Base-by-base conservation (phyloP, 1,140 invertebrate species). In the Eciton burchellii region DNA sequence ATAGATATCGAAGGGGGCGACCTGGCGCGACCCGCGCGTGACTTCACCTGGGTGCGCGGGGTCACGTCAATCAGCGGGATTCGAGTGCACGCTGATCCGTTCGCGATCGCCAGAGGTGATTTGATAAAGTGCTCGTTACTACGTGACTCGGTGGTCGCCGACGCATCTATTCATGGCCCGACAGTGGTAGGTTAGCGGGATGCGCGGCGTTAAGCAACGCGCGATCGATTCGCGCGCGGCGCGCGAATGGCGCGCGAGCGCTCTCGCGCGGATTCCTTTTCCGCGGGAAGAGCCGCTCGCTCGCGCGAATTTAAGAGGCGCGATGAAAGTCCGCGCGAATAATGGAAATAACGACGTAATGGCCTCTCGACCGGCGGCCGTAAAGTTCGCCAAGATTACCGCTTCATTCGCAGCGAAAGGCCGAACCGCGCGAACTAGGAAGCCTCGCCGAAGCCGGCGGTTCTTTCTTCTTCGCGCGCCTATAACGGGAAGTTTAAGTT, bases 61-160 rank as follows among this genome's bases (percentile, higher is more conserved):
- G 47, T 57, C 71, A 83, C 81, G 85, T 87, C 85, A 83, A 87
- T 87, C 85, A 86, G 82, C 63, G 26, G 72, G 57, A 1, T 12
- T 56, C 47, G 43, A 16, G 68, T 49, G 26, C 19, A 73, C 70
- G 63, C 63, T 66, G 77, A 77, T 86, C 74, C 85, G 84, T 76
- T 19, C 24, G 41, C 63, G 74, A 79, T 82, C 70, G 79, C 81
- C 57, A 71, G 76, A 71, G 63, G 71, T 60, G 62, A 82, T 82
- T 85, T 84, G 84, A 86, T 86, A 70, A 73, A 82, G 49, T 47
- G 45, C 77, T 60, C 57, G 84, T 85, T 85, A 85, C 84, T 84
- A 85, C 70, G 84, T 86, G 84, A 73, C 79, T 76, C 54, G 84
- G 81, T 82, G 73, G 35, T 56, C 60, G 12, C 12, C 21, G 35